Percentiles rank a stretch among this genome's conserved stretches.
Conservation (phyloP, 2,888 invertebrate species). For the Tupiocoris notatus region DNA sequence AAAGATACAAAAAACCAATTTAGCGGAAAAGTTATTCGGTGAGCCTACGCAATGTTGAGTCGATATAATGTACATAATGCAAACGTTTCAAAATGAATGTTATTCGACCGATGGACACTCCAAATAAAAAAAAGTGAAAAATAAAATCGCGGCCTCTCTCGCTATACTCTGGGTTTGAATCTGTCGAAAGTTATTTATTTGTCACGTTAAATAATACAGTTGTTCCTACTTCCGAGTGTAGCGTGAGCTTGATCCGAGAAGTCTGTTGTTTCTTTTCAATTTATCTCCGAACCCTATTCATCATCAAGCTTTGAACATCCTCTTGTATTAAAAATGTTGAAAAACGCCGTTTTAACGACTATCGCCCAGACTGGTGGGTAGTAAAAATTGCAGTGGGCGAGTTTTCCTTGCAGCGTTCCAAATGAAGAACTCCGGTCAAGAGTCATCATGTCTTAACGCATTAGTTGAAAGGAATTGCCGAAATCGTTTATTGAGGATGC, state of each 20-base stretch:
- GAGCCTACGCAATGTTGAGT: slow-evolving; percentile 28
- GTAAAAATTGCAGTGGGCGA: no score
- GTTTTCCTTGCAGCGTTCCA: no score
- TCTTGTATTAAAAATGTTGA: no score
- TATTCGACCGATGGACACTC: slow-evolving; percentile 28
- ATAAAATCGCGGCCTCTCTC: slow-evolving; percentile 11
- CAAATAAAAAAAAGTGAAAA: slow-evolving; percentile 18
- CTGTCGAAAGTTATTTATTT: slow-evolving; percentile 33
- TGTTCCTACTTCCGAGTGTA: neutral
- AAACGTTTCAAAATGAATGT: slow-evolving; percentile 32
- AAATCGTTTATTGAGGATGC: no score
- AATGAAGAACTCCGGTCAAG: no score
- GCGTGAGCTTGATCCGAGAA: slow-evolving; percentile 16
- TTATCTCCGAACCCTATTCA: no score
- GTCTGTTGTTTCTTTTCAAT: slow-evolving; percentile 18
- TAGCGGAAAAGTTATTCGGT: slow-evolving; percentile 11
- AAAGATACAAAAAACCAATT: slow-evolving; percentile 16
- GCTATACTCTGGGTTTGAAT: neutral
- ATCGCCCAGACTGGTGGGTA: no score
- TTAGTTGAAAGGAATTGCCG: no score
- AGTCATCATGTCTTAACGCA: no score
- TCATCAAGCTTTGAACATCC: no score
- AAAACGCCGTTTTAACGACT: no score
- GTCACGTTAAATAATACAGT: slow-evolving; percentile 27
- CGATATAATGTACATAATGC: slow-evolving; percentile 35